Percentiles rank a stretch among this genome's conserved stretches.
Conservation (phyloP, 2,113 vertebrate genomes). For the Arenaria interpres region DNA sequence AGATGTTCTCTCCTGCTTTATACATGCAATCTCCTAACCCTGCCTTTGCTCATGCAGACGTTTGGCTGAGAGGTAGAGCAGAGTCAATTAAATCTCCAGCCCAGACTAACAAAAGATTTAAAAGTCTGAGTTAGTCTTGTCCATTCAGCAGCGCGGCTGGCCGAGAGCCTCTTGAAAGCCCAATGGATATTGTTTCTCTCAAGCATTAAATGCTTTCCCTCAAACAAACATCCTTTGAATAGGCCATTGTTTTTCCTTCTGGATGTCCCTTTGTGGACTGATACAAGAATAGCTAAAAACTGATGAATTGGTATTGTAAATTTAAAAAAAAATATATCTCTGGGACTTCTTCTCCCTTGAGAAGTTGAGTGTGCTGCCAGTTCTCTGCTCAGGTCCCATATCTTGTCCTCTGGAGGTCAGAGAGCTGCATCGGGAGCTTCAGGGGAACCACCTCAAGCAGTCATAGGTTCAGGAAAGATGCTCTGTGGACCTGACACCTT, state of each 20-base stretch:
- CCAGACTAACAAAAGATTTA: neutral
- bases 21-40: neutral
- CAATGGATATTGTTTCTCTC: conserved; percentile 19
- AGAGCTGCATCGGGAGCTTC: neutral
- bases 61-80: conserved; percentile 1
- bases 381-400: neutral
- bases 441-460: neutral
- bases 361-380: neutral
- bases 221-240: conserved; percentile 47
- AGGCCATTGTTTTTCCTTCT: conserved; percentile 52
- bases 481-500: fast-evolving
- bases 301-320: conserved; percentile 7
- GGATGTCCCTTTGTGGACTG: conserved; percentile 18
- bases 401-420: neutral
- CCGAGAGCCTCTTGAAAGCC: neutral
- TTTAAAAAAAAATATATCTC: neutral
- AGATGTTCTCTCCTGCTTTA: neutral
- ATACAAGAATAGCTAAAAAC: conserved; percentile 53
- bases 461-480: neutral
- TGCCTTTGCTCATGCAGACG: fast-evolving
- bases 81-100: neutral
- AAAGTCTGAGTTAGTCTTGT: neutral
- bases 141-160: neutral
- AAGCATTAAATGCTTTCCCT: conserved; percentile 19
- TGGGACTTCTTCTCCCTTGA: neutral